A percentile compares a stretch with the other conserved stretches of the same genome.
phyloP scores from a whole-genome alignment of 2,113 vertebrate genomes.

The Cryptomyrus ogoouensis region DNA sequence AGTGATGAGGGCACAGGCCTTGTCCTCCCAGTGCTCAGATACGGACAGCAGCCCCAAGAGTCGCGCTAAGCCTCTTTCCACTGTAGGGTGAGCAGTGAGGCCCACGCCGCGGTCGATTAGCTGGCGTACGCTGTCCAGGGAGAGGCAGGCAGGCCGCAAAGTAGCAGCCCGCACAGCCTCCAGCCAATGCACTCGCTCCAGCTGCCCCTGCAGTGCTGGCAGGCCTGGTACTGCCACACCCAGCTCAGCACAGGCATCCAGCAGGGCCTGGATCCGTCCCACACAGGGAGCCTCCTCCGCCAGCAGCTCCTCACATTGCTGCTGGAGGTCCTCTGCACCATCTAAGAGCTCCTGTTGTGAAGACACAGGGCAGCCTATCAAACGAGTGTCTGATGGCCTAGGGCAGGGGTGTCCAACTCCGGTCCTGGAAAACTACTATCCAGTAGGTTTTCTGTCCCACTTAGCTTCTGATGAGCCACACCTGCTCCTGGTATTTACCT shows the following conservation, averaged over 20 bases:
- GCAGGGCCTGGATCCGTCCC: slow-evolving; percentile 72
- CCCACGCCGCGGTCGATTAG: slow-evolving; percentile 93
- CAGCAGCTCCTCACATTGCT: slow-evolving; percentile 72
- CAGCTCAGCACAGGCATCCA: slow-evolving; percentile 82
- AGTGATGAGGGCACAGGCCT: slow-evolving; percentile 73
- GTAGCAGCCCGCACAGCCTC: slow-evolving; percentile 77
- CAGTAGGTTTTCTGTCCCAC: no score
- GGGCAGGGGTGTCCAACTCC: neutral
- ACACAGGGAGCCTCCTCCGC: slow-evolving; percentile 73
- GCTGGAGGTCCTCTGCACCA: slow-evolving; percentile 84
- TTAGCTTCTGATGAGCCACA: no score
- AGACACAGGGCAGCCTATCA: neutral
- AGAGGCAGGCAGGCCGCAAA: slow-evolving; percentile 65
- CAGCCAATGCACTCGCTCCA: slow-evolving; percentile 91
- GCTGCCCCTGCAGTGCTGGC: slow-evolving; percentile 65
- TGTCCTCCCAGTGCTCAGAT: slow-evolving; percentile 92
- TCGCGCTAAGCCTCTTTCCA: slow-evolving; percentile 88
- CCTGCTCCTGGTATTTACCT: no score
- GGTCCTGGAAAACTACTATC: no score
- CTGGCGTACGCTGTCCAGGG: slow-evolving; percentile 84
- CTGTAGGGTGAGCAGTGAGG: slow-evolving; percentile 72
- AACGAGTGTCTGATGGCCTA: neutral
- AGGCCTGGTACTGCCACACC: slow-evolving; percentile 84
- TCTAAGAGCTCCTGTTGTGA: slow-evolving; percentile 75
- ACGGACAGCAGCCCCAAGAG: slow-evolving; percentile 90